A percentile compares a stretch with the other conserved stretches of the same genome.
These are phyloP conservation scores for Heterohyrax brucei DNA, from an alignment of 2,797 vertebrate genomes.

Conservation along the genomic window DNA sequence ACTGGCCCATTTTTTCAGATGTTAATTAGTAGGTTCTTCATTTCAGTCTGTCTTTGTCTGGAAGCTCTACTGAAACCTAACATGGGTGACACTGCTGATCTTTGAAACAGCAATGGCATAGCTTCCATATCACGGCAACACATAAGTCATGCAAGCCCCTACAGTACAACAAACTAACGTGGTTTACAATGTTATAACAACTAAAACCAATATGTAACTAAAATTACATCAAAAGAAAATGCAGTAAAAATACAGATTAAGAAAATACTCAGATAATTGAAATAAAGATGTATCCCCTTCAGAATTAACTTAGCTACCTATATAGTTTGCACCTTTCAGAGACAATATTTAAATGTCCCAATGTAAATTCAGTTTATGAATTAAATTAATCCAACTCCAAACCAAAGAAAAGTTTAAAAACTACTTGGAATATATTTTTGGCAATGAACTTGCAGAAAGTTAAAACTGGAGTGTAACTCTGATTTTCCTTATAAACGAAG, in stretches of 20 bases:
- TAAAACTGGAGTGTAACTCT: neutral
- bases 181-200: neutral
- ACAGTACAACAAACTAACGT: too few species aligned
- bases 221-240: slow-evolving; percentile 15
- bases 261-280: slow-evolving; percentile 5
- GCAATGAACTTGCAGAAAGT: neutral
- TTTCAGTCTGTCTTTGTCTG: too few species aligned
- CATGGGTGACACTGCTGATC: too few species aligned
- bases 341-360: neutral
- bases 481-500: neutral
- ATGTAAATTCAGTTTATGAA: neutral
- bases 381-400: slow-evolving; percentile 13
- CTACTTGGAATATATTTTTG: neutral
- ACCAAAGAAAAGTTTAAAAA: slow-evolving; percentile 17
- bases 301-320: neutral
- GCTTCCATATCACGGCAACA: too few species aligned
- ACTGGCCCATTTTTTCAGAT: too few species aligned
- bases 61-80: too few species aligned
- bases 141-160: too few species aligned
- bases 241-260: neutral
- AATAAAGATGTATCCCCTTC: neutral
- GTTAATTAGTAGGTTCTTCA: too few species aligned
- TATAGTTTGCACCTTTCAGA: slow-evolving; percentile 1
- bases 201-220: neutral
- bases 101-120: too few species aligned